Percentiles rank a stretch among this genome's conserved stretches.
These are phyloP conservation scores for Zaprionus bogoriensis DNA, from an alignment of 2,888 invertebrate species.

Conservation along the genomic window DNA sequence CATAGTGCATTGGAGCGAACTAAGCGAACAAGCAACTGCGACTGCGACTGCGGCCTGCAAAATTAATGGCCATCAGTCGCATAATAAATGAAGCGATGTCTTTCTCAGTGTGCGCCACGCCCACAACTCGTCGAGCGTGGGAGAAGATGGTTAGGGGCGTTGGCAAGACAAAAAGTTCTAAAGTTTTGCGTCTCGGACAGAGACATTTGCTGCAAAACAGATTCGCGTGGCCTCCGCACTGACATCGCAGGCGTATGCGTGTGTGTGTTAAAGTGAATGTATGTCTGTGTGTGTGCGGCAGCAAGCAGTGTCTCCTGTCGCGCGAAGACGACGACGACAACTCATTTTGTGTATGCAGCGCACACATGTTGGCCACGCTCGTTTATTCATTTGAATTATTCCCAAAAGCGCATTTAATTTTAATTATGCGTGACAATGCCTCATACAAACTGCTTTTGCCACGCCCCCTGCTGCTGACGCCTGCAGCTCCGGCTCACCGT, in stretches of 20 bases:
- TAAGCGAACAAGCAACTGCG: no score
- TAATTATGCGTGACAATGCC: conserved; percentile 82
- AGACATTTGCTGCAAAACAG: conserved; percentile 21
- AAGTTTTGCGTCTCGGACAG: conserved; percentile 49
- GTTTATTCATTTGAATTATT: conserved; percentile 80
- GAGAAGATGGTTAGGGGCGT: not conserved
- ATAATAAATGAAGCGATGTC: conserved; percentile 77
- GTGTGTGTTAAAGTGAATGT: no score
- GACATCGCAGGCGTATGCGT: not conserved
- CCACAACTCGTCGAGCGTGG: conserved; percentile 11
- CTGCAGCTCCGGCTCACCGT: not conserved
- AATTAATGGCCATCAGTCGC: conserved; percentile 77
- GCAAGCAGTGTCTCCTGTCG: conserved; percentile 6
- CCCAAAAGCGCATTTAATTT: conserved; percentile 82
- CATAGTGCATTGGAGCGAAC: no score
- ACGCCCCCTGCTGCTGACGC: not conserved
- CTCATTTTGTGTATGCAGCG: conserved; percentile 73
- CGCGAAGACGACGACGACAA: conserved; percentile 33
- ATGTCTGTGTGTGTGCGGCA: conserved; percentile 3
- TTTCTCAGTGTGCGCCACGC: conserved; percentile 31
- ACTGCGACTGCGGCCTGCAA: conserved; percentile 60
- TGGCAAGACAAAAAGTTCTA: conserved; percentile 45
- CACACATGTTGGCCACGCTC: conserved; percentile 69
- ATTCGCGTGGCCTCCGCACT: conserved; percentile 26
- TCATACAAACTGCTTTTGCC: conserved; percentile 55